Percentiles rank a stretch among this genome's conserved stretches.
These are phyloP conservation scores for western clawed frog (Xenopus tropicalis) DNA, from an alignment of 2,113 vertebrate genomes.

Conservation along the genomic window DNA sequence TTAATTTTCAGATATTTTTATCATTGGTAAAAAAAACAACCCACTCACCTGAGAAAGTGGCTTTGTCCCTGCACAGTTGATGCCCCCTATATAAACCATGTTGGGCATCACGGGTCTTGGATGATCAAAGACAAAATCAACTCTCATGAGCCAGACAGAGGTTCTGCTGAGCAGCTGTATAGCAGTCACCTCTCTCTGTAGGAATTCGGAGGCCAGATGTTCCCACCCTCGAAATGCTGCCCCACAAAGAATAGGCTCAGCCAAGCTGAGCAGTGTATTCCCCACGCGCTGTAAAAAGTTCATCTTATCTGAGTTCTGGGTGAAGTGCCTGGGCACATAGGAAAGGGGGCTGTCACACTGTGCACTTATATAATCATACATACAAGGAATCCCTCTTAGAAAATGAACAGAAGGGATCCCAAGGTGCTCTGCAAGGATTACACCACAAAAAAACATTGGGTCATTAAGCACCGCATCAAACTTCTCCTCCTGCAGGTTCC, in stretches of 20 bases:
- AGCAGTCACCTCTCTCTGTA: constrained; percentile 40
- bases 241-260: constrained; percentile 24
- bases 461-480: constrained; percentile 67
- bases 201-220: constrained; percentile 46
- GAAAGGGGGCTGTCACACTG: constrained; percentile 62
- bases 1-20: no score
- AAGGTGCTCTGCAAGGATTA: constrained; percentile 56
- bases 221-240: background rate
- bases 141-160: constrained; percentile 20
- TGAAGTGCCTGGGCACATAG: constrained; percentile 56
- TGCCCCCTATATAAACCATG: constrained; percentile 52
- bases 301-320: constrained; percentile 42
- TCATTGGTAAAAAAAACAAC: background rate
- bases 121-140: constrained; percentile 46
- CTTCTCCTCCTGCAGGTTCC: constrained; percentile 43
- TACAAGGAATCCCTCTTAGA: constrained; percentile 62
- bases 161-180: constrained; percentile 14
- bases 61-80: constrained; percentile 3
- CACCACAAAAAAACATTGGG: constrained; percentile 69
- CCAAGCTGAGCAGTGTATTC: constrained; percentile 29
- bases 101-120: constrained; percentile 26
- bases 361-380: constrained; percentile 54
- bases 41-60: constrained; percentile 8
- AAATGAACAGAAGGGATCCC: constrained; percentile 63
- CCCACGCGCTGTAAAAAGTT: constrained; percentile 47